Percentiles rank a stretch among this genome's conserved stretches.
phyloP scores from a whole-genome alignment of 2,888 invertebrate species.

The Dicycla oo region DNA sequence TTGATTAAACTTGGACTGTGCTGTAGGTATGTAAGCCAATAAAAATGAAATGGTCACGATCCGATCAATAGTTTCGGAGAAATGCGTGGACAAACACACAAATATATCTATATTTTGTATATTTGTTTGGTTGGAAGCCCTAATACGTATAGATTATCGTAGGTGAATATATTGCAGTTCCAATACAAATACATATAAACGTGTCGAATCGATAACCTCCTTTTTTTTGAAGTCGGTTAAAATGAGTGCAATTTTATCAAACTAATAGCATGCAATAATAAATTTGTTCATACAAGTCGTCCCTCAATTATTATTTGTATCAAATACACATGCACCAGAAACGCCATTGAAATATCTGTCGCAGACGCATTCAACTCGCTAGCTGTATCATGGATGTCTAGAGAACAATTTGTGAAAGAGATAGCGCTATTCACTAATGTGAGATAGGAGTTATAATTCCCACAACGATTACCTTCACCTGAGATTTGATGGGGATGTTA shows the following conservation, averaged over 20 bases:
- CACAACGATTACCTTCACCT: slow-evolving; percentile 90
- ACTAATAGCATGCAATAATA: slow-evolving; percentile 7
- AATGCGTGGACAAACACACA: too few relatives aligned
- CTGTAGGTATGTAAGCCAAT: too few relatives aligned
- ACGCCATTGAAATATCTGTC: slow-evolving; percentile 57
- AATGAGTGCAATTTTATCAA: slow-evolving; percentile 3
- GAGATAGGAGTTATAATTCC: slow-evolving; percentile 85
- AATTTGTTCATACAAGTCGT: slow-evolving; percentile 21
- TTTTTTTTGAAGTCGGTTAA: too few relatives aligned
- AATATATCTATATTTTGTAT: too few relatives aligned
- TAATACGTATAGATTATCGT: too few relatives aligned
- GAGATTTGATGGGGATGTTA: slow-evolving; percentile 71
- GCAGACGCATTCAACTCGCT: slow-evolving; percentile 59
- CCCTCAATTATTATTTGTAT: slow-evolving; percentile 57
- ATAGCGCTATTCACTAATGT: slow-evolving; percentile 74
- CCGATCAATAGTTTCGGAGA: too few relatives aligned
- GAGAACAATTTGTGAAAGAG: slow-evolving; percentile 81
- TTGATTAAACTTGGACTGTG: too few relatives aligned
- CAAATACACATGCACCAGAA: slow-evolving; percentile 54
- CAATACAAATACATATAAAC: too few relatives aligned
- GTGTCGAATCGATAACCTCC: too few relatives aligned
- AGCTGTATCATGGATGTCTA: slow-evolving; percentile 71
- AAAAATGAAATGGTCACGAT: too few relatives aligned
- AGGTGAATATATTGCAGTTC: too few relatives aligned
- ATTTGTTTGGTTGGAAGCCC: too few relatives aligned